A percentile compares a stretch with the other conserved stretches of the same genome.
phyloP scores from a whole-genome alignment of 2,113 vertebrate genomes.

The Nothocercus julius region DNA sequence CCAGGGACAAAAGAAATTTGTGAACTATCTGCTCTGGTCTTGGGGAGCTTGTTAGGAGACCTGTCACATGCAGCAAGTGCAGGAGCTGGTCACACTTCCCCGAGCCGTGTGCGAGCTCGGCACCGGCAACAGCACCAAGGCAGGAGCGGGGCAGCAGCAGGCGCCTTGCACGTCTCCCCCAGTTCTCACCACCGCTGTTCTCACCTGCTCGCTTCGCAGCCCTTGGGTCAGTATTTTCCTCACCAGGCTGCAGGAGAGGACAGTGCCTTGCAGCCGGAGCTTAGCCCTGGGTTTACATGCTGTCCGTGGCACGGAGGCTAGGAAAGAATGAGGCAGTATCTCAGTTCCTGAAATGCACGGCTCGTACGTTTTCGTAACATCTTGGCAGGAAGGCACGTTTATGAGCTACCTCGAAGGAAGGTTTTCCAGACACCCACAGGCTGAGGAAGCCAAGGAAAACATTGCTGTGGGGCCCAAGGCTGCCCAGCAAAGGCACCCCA shows the following conservation, averaged over 20 bases:
- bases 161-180: neutral
- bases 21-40: neutral
- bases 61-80: too few relatives aligned
- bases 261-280: neutral
- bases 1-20: neutral
- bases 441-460: neutral
- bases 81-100: accelerated
- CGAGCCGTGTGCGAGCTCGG: neutral
- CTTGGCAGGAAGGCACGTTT: neutral
- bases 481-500: neutral
- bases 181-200: neutral
- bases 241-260: neutral
- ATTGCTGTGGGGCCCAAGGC: neutral
- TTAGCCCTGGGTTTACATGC: neutral
- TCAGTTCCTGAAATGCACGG: neutral
- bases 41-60: neutral
- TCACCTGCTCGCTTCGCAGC: neutral
- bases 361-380: neutral
- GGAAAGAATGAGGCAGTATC: neutral
- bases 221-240: neutral
- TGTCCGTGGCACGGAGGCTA: neutral
- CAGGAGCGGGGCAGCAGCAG: neutral
- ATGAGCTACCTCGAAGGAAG: neutral
- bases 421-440: neutral
- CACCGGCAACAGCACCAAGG: neutral